These are phyloP conservation scores for Elysia crispata DNA, from an alignment of 2,888 invertebrate genomes.

Conservation along the genomic window DNA sequence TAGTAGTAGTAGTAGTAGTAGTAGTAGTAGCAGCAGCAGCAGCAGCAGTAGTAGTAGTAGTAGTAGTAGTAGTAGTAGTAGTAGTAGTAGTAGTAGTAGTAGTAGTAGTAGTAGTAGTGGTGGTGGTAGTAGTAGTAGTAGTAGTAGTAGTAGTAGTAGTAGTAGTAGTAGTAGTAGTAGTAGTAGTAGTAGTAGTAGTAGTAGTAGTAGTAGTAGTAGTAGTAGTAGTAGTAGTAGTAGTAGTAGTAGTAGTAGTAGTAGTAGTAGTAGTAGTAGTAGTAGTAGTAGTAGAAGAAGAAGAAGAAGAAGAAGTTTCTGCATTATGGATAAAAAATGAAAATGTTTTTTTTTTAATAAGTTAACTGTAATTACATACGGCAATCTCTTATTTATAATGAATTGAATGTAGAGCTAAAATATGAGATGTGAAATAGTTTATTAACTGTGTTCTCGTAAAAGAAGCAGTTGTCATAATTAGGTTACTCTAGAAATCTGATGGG, in stretches of 20 bases:
- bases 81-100: slow-evolving; percentile 46
- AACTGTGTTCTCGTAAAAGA: too few species aligned
- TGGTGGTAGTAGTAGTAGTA: too few species aligned
- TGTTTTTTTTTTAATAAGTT: neutral
- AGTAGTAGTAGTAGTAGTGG: too few species aligned
- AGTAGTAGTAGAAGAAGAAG: neutral
- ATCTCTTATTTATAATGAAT: too few species aligned
- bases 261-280: slow-evolving; percentile 19
- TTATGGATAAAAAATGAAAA: neutral
- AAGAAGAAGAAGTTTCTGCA: neutral
- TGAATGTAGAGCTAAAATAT: too few species aligned
- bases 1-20: slow-evolving; percentile 4
- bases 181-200: slow-evolving; percentile 21
- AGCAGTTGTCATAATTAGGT: too few species aligned
- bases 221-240: slow-evolving; percentile 3
- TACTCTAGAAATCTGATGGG: too few species aligned
- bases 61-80: slow-evolving; percentile 35
- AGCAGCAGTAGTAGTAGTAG: too few species aligned
- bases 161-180: slow-evolving; percentile 19
- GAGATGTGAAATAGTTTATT: too few species aligned
- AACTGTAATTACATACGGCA: too few species aligned
- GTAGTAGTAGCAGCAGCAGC: slow-evolving; percentile 24
- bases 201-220: slow-evolving; percentile 20
- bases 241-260: slow-evolving; percentile 26
- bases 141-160: slow-evolving; percentile 29